Percentiles rank a stretch among this genome's conserved stretches.
Evolutionary conservation across 2,113 vertebrate species (phyloP).

Genomic region (Periophthalmodon schlosseri): DNA sequence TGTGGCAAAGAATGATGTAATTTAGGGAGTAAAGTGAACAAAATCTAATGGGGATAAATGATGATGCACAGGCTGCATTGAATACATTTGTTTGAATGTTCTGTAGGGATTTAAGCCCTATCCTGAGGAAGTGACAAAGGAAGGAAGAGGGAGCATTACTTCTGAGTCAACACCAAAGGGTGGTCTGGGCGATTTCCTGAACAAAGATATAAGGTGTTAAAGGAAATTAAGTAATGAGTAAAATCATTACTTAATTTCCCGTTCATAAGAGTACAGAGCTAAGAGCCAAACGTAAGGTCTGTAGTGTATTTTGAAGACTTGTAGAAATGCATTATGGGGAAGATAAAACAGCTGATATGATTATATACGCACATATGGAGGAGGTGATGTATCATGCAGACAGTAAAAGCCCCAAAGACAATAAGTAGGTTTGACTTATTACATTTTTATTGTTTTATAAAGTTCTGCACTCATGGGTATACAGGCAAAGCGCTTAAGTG

Average conservation of each 20-base stretch:
- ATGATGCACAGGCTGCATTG: not conserved
- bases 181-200: conserved; percentile 24
- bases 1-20: conserved; percentile 61
- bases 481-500: conserved; percentile 25
- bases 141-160: conserved; percentile 29
- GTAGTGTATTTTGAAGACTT: not conserved
- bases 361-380: not conserved
- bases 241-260: conserved; percentile 55
- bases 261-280: conserved; percentile 18
- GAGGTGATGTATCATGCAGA: conserved; percentile 4
- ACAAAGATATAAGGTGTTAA: conserved; percentile 35
- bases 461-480: conserved; percentile 15
- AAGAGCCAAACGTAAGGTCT: not conserved
- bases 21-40: conserved; percentile 23
- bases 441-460: not conserved
- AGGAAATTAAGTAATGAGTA: conserved; percentile 51
- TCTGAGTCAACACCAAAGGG: conserved; percentile 31
- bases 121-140: conserved; percentile 3
- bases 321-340: not conserved
- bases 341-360: not conserved
- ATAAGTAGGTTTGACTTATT: not conserved
- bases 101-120: not conserved
- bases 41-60: not conserved
- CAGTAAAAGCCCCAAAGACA: conserved; percentile 5
- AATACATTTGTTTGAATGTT: not conserved